Evolutionary conservation across 2,888 invertebrate species (phyloP), one percentile per base, ranked within the genome.

Genomic region (Colletes collaris): DNA sequence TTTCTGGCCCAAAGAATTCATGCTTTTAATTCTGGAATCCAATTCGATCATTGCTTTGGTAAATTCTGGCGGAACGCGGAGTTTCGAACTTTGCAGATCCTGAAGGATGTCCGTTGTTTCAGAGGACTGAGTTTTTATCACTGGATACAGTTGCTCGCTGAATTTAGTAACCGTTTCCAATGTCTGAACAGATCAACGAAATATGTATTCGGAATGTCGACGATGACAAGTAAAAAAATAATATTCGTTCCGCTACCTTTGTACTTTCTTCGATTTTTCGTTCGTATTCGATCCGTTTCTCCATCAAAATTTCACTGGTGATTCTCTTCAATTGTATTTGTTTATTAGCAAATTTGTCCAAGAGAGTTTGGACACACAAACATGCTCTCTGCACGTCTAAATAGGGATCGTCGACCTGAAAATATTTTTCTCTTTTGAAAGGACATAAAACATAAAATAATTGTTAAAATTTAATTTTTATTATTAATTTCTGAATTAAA

Each of bases 101-200:
- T 93, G 91, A 50, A 94, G 92, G 81, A 96, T 93, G 62, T 94
- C 94, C 81, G 93, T 93, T 13, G 96, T 94, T 83, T 94, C 94
- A 59, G 94, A 94, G 4, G 96, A 94, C 76, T 94, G 94, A 16
- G 95, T 95, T 63, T 95, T 95, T 83, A 97, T 95, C 63, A 96
- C 94, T 35, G 97, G 97, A 94, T 97, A 97, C 75, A 97, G 93
- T 89, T 96, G 96, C 63, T 95, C 94, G 90, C 96, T 96, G 88
- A 96, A 94, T 92, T 96, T 95, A 4, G 95, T 94, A 85, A 95
- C 95, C 94, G 95, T 95, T 85, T 94, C 94, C 82, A 96, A 94
- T 35, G 95, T 95, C 96, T 96, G 88, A 27, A 92, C 6, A 90
- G 82, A n/a, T 52, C 19, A 76, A 65, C 7, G 76, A 83, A 53